These are phyloP conservation scores for Haemorhous mexicanus DNA, from an alignment of 2,113 vertebrate species.

Conservation along the genomic window DNA sequence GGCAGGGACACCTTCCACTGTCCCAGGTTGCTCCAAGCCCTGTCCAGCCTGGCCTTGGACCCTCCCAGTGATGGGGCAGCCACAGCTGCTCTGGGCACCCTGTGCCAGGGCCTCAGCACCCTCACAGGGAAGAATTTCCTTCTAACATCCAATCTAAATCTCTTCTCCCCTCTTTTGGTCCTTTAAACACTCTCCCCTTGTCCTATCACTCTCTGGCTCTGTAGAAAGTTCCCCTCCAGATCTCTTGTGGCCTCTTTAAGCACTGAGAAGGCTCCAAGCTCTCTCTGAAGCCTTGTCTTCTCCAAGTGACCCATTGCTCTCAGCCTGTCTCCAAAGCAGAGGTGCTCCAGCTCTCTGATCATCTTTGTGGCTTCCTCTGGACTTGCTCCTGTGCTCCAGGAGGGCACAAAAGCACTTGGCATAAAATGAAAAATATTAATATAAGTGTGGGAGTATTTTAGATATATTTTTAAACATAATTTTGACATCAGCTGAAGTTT, in stretches of 20 bases:
- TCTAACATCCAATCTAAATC: not conserved
- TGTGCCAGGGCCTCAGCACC: rapidly evolving
- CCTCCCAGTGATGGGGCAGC: not conserved
- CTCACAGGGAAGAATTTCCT: not conserved
- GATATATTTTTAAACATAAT: not conserved
- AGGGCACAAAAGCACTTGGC: not conserved
- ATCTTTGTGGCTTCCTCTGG: not conserved
- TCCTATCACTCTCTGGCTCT: rapidly evolving
- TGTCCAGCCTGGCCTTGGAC: rapidly evolving
- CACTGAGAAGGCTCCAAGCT: not conserved
- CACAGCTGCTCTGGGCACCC: not conserved
- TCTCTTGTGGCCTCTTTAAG: not conserved
- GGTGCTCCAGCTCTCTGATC: not conserved
- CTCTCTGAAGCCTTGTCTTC: not conserved
- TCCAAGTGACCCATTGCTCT: not conserved
- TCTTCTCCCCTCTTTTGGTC: not conserved
- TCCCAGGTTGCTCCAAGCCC: not conserved
- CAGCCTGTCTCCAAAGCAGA: not conserved
- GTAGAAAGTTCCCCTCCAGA: not conserved
- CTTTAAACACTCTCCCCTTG: not conserved
- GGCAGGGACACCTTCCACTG: not conserved
- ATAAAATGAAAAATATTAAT: not conserved
- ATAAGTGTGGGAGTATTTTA: not conserved
- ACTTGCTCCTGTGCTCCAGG: not conserved
- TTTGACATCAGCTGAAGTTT: not conserved